These are phyloP conservation scores for Eucidaris tribuloides DNA, from an alignment of 35 echinoderm and acorn worm genomes.

Conservation along the genomic window DNA sequence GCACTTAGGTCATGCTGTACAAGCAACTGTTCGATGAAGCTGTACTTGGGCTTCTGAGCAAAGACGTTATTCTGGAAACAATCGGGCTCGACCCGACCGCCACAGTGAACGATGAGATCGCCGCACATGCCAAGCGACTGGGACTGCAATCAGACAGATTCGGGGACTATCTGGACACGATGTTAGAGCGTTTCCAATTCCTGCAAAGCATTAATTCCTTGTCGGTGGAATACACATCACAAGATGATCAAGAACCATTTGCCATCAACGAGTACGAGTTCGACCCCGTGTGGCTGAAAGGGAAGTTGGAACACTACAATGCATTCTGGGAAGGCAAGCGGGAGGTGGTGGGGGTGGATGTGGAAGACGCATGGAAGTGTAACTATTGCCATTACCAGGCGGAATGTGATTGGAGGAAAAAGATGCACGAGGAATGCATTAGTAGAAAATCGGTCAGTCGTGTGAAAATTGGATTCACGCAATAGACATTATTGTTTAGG, in stretches of 20 bases:
- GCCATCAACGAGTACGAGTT: conserved; percentile 29
- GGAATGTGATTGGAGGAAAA: conserved; percentile 59
- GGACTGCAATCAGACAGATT: conserved; percentile 4
- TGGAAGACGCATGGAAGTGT: conserved; percentile 87
- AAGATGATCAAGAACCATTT: conserved; percentile 47
- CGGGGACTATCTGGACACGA: conserved; percentile 30
- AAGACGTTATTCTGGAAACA: conserved; percentile 14
- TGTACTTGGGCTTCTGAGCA: conserved; percentile 38
- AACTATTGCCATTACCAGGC: conserved; percentile 54
- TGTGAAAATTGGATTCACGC: neutral
- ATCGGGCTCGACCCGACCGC: conserved; percentile 25
- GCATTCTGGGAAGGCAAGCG: conserved; percentile 65
- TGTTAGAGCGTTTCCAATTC: conserved; percentile 53
- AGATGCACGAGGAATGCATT: conserved; percentile 46
- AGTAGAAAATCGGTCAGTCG: conserved; percentile 43
- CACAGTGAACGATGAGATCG: conserved; percentile 24
- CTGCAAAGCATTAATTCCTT: conserved; percentile 50
- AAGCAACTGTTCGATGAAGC: conserved; percentile 73
- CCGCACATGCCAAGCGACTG: conserved; percentile 10
- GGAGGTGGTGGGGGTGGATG: conserved; percentile 62
- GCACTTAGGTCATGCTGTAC: conserved; percentile 35
- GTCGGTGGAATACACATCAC: conserved; percentile 55
- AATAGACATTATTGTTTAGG: too few relatives aligned
- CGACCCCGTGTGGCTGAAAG: conserved; percentile 60
- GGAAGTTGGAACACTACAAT: conserved; percentile 31